Base-by-base conservation (phyloP, 1,140 invertebrate species). In the Teleopsis dalmanni region DNA sequence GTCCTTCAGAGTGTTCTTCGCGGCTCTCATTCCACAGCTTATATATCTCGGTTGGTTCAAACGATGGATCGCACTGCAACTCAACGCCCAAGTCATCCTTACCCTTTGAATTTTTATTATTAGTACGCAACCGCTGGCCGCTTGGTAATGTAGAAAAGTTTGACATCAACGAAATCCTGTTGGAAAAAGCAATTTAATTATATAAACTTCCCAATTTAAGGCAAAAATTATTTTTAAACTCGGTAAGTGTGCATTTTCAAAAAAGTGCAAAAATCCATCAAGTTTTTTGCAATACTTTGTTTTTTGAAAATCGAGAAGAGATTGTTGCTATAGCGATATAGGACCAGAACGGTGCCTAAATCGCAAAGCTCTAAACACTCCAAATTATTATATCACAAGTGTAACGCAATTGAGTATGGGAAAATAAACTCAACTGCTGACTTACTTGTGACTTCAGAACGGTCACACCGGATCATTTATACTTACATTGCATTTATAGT, bases 31-130 rank as follows among this genome's bases (percentile, higher is more conserved):
- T 80, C 53, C 94, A 76, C 72, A 93, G 83, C 53, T 84, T 84
- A 61, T 91, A 89, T 16, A 92, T 82, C 54, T 84, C 85, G 22
- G 76, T 77, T 13, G 90, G 88, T 68, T 94, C 90, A 65, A 94
- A 88, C 25, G 87, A 78, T 29, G 81, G 72, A 61, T 68, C 67
- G 40, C 59, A 63, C 16, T 65, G 61, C 25, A 62, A 41, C 48
- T 69, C 66, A 3, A 49, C 51, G 9, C 65, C 59, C 11, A 62
- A 60, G 67, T 79, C 72, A 60, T 72, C 56, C 57, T 75, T 75
- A 2, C 51, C 40, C 34, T 52, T 48, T 21, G 59, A 35, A n/a
- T 71, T 54, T 48, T 72, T 51, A 35, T 53, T 54, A 49, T 57
- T 67, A n/a, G 62, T 26, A 9, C 64, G 64, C 41, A 78, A 51